phyloP scores from a whole-genome alignment of 2,797 vertebrate genomes.

The Rhinatrema bivittatum region DNA sequence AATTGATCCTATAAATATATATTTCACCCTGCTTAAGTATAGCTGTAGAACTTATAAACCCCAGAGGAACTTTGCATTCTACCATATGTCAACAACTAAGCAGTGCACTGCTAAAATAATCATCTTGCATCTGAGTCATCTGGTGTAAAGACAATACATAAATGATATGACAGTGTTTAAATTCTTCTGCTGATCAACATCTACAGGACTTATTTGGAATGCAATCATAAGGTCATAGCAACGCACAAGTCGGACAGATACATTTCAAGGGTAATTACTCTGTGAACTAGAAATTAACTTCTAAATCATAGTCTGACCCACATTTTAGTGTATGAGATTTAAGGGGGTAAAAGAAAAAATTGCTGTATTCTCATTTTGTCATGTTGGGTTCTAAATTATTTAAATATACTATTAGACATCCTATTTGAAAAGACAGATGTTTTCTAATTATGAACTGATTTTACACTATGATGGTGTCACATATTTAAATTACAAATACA shows the following conservation, averaged over 20 bases:
- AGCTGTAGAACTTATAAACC: constrained; percentile 54
- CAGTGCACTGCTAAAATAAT: constrained; percentile 53
- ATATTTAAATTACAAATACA: constrained; percentile 75
- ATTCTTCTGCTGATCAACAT: constrained; percentile 47
- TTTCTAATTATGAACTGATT: constrained; percentile 75
- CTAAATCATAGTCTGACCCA: constrained; percentile 36
- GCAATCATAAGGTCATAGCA: constrained; percentile 49
- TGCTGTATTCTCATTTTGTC: no score
- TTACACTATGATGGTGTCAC: constrained; percentile 71
- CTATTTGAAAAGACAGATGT: constrained; percentile 68
- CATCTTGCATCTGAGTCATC: constrained; percentile 34
- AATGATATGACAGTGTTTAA: constrained; percentile 49
- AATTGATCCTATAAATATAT: constrained; percentile 51
- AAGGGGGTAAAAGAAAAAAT: no score
- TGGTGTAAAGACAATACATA: constrained; percentile 30
- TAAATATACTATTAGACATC: constrained; percentile 71
- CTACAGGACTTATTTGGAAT: constrained; percentile 35
- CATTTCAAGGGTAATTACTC: constrained; percentile 46
- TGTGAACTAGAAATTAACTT: constrained; percentile 45
- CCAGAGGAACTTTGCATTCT: constrained; percentile 26
- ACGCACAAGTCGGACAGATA: constrained; percentile 52
- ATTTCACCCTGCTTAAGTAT: constrained; percentile 49
- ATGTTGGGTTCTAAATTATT: constrained; percentile 68
- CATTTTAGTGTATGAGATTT: no score
- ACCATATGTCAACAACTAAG: constrained; percentile 37